Conservation (phyloP, 2,888 invertebrate species). For the Pomacea canaliculata region DNA sequence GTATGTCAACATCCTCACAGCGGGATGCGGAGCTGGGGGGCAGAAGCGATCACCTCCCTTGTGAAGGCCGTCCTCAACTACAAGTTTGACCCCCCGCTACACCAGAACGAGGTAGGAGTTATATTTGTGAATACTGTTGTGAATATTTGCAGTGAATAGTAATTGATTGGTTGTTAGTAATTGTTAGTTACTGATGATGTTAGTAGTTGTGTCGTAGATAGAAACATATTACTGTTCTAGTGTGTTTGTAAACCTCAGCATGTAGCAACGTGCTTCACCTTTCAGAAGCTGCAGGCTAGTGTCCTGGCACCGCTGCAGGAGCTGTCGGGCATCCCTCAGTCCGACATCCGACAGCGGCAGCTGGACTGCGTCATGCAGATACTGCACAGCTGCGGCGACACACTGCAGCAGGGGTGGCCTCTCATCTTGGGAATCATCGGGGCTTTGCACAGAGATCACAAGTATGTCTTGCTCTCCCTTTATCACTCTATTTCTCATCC, state of each 20-base stretch:
- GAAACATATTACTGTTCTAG: too few relatives aligned
- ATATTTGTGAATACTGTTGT: constrained; percentile 18
- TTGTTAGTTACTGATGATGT: too few relatives aligned
- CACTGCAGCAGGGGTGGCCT: constrained; percentile 94
- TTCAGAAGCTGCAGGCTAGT: constrained; percentile 83
- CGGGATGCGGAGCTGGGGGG: constrained; percentile 93
- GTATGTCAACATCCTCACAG: constrained; percentile 91
- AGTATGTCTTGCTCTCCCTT: constrained; percentile 72
- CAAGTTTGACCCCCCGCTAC: constrained; percentile 85
- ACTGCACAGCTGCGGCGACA: constrained; percentile 92
- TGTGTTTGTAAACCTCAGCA: too few relatives aligned
- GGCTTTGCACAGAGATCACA: constrained; percentile 93
- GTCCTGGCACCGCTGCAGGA: constrained; percentile 91
- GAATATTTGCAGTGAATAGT: too few relatives aligned
- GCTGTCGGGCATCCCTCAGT: constrained; percentile 88
- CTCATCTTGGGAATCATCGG: constrained; percentile 93
- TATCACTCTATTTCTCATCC: too few relatives aligned
- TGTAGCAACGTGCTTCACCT: too few relatives aligned
- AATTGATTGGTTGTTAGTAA: too few relatives aligned
- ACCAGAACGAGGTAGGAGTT: constrained; percentile 80
- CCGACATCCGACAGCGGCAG: constrained; percentile 94
- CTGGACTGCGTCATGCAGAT: constrained; percentile 93
- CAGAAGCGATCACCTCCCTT: constrained; percentile 93
- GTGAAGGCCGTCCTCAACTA: constrained; percentile 91
- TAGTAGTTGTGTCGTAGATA: too few relatives aligned